Evolutionary conservation across 1,140 invertebrate species (phyloP).

Genomic region (Hylaeus anthracinus): DNA sequence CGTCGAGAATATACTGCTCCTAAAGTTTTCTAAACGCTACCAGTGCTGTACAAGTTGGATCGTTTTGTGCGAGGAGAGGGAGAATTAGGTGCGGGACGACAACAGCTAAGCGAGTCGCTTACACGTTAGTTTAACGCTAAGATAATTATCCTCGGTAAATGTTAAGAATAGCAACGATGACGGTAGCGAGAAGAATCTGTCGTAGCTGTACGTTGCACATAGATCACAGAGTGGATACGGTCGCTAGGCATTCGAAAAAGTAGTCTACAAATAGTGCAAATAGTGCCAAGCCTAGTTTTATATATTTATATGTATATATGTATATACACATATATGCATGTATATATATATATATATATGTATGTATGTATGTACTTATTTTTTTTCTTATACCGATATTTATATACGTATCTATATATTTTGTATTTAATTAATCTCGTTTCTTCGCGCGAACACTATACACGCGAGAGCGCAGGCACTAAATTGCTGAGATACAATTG

Average conservation of each 20-base stretch:
- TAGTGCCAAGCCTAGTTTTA: conserved; percentile 65
- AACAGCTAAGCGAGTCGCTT: conserved; percentile 55
- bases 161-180: conserved; percentile 39
- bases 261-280: conserved; percentile 56
- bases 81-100: conserved; percentile 49
- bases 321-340: conserved; percentile 34
- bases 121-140: conserved; percentile 28
- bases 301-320: conserved; percentile 35
- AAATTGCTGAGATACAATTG: conserved; percentile 66
- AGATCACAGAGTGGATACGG: conserved; percentile 74
- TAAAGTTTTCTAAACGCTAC: not conserved
- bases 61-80: conserved; percentile 16
- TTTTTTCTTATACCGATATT: not conserved
- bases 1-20: not conserved
- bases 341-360: not conserved
- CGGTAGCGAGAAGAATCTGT: conserved; percentile 40
- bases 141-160: conserved; percentile 25
- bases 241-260: conserved; percentile 65
- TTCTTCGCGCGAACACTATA: conserved; percentile 38
- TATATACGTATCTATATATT: conserved; percentile 24
- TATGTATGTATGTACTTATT: conserved; percentile 19
- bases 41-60: conserved; percentile 23
- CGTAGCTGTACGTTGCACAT: conserved; percentile 61
- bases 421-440: conserved; percentile 42
- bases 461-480: conserved; percentile 66